Conservation (phyloP, 2,888 invertebrate species). For the Agonopterix alstromeriana region DNA sequence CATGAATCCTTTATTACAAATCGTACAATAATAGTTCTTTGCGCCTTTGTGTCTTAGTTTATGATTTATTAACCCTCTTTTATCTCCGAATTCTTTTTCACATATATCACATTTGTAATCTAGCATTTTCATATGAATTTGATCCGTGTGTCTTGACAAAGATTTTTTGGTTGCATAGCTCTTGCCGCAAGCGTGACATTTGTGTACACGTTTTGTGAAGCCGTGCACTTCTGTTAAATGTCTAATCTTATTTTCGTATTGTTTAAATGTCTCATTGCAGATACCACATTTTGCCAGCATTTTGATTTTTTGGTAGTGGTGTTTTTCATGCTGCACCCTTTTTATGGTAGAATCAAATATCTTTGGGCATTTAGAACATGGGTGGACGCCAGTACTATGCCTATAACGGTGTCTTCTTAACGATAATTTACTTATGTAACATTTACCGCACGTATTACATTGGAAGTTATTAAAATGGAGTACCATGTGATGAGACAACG, state of each 20-base stretch:
- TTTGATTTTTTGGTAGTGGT: neutral
- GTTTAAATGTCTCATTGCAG: constrained; percentile 23
- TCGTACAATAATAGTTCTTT: neutral
- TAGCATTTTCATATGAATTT: neutral
- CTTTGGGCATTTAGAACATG: constrained; percentile 50
- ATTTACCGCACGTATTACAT: constrained; percentile 27
- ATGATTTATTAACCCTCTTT: constrained; percentile 31
- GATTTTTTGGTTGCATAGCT: neutral
- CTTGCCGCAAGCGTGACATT: neutral
- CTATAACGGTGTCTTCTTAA: constrained; percentile 15
- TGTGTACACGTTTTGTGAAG: neutral
- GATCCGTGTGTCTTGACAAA: neutral
- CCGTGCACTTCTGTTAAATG: constrained; percentile 27
- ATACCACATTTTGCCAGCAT: neutral
- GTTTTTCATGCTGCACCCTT: constrained; percentile 44
- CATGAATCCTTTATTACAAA: neutral
- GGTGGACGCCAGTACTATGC: constrained; percentile 27
- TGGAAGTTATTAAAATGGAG: constrained; percentile 32
- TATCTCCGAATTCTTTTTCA: neutral
- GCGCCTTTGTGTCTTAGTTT: constrained; percentile 12
- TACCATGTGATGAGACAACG: constrained; percentile 33
- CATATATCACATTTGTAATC: neutral
- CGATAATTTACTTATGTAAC: constrained; percentile 28
- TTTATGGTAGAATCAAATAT: constrained; percentile 45
- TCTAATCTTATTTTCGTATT: constrained; percentile 22